Evolutionary conservation across 2,797 vertebrate genomes (phyloP), one percentile per base, ranked within the genome.

Genomic region (Melanotaenia parkinsoni): DNA sequence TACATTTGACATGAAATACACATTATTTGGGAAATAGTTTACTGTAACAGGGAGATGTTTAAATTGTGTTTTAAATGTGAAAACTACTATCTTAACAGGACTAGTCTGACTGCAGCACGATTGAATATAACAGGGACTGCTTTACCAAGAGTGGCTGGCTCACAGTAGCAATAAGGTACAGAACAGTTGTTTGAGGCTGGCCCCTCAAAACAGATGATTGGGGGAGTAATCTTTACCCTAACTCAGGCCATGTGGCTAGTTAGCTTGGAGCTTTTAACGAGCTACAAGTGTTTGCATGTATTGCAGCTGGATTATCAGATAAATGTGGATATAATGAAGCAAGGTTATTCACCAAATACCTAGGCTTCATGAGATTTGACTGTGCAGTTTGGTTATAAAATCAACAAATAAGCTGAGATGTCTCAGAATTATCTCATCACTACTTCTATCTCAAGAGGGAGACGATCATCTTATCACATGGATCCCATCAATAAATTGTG

Each of bases 181-280:
- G 64, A 58, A 40, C 57, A 61, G 51, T 75, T 22, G 57, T 47
- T 85, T 88, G 90, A 90, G 91, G 91, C 92, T 88, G 89, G 90
- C 64, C 79, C 90, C 88, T 94, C 88, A 87, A 88, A 77, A 77
- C 40, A 6, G 72, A 70, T 62, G 60, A 54, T n/a, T 60, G 37
- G 57, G 58, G 45, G 53, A 77, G 47, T 62, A 32, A 66, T 51
- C 22, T 43, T 78, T 70, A 79, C 69, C 75, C 66, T 65, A 43
- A 63, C 79, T 86, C 80, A 83, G 81, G 82, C 80, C 59, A 77
- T 63, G 58, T 50, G 38, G 79, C 51, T 80, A 26, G 63, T 68
- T 65, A 67, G 40, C 43, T 67, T 26, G 12, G 51, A 72, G 58
- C 57, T 57, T 58, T 63, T 20, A 37, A 37, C 6, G n/a, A 45